Base-by-base conservation (phyloP, 2,888 invertebrate species). In the Lasioglossum malachurum region DNA sequence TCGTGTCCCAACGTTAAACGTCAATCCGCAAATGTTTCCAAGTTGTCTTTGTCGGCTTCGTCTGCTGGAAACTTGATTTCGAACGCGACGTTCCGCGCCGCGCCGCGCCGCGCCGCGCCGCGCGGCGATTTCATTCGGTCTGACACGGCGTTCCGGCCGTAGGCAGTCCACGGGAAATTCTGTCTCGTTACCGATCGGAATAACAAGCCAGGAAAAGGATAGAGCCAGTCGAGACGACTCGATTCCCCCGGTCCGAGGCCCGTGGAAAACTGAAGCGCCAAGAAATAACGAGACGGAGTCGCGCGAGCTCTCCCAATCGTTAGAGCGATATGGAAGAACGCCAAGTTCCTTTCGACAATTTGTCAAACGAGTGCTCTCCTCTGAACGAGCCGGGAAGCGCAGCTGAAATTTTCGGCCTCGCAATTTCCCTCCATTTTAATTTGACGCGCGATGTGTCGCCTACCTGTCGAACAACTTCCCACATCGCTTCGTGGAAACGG, bases 231-330 rank as follows among this genome's bases (percentile, higher is more conserved):
- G 75, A 16, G 49, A 35, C 31, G 79, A 44, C 60, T 69, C 74
- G 84, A 71, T 53, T 46, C 76, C 69, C 35, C n/a, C 41, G 38
- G 38, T 23, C 71, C 41, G n/a, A 4, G 23, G 53, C 23, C 69
- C 72, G 75, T 35, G 76, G 79, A 72, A 87, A 78, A 77, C 87
- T 77, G 79, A 64, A 87, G 84, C 87, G 89, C 80, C 87, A 83
- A 82, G 87, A 89, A 87, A 87, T 91, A 90, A 90, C 90, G 90
- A 90, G 90, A 79, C 53, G 80, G 82, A 80, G 80, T 84, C 84
- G 83, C 86, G 83, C 82, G 83, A 80, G 41, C 80, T 67, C 80
- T 67, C 73, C 53, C 71, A 71, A 78, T 91, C 88, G 90, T 90
- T 90, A 90, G 76, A 83, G 74, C 67, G 75, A 75, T 82, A 86